phyloP scores from a whole-genome alignment of 23 tunicate genomes.

The Ciona savignyi region DNA sequence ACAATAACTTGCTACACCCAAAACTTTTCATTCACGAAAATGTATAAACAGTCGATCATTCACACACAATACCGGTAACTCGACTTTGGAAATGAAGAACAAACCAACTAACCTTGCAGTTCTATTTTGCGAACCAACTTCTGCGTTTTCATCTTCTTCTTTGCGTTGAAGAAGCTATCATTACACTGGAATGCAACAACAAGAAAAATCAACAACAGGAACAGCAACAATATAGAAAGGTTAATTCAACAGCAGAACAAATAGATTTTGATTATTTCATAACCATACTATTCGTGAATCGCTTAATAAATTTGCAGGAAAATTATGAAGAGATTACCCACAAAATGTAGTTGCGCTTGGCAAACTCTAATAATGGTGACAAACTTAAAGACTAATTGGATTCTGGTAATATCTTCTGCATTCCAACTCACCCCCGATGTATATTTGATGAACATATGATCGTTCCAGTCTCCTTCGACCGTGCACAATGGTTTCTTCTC shows the following conservation, averaged over 20 bases:
- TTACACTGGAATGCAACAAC: slow-evolving; percentile 20
- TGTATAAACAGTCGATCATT: no score
- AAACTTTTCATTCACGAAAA: no score
- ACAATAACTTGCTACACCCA: no score
- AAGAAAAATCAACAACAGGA: not conserved
- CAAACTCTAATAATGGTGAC: no score
- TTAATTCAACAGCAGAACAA: not conserved
- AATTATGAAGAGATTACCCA: no score
- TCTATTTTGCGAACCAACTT: slow-evolving; percentile 66
- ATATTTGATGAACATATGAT: slow-evolving; percentile 32
- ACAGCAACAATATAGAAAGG: not conserved
- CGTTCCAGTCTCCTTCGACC: slow-evolving; percentile 96
- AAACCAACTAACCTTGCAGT: slow-evolving; percentile 41
- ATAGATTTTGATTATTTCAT: no score
- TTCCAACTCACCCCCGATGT: slow-evolving; percentile 31
- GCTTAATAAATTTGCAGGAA: no score
- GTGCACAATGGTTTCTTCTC: slow-evolving; percentile 76
- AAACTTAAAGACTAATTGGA: no score
- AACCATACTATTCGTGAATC: no score
- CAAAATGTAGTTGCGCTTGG: no score
- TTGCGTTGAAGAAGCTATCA: slow-evolving; percentile 65
- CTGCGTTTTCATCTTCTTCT: slow-evolving; percentile 16
- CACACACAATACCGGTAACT: no score
- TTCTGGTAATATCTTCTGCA: no score
- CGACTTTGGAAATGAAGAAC: not conserved